Conservation (phyloP, 2,888 invertebrate species). For the Nomada fabriciana region DNA sequence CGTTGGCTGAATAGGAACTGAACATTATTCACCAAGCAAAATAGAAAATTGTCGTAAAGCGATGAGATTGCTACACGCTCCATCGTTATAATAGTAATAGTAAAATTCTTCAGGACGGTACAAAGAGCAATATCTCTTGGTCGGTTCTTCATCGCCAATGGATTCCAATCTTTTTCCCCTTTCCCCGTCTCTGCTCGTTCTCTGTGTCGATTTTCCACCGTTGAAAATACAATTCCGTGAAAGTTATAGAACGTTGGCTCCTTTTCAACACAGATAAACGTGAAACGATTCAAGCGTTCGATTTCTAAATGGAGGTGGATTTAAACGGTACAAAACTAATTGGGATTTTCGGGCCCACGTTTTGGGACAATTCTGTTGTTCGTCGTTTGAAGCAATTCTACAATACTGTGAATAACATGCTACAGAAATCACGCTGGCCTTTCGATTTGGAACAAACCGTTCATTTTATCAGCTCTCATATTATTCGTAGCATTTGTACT, state of each 20-base stretch:
- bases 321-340: conserved; percentile 14
- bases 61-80: conserved; percentile 32
- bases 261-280: conserved; percentile 13
- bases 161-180: conserved; percentile 16
- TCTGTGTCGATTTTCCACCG: neutral
- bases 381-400: neutral
- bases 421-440: neutral
- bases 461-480: neutral
- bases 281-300: neutral
- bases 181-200: neutral
- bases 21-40: conserved; percentile 57
- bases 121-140: conserved; percentile 40
- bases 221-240: conserved; percentile 19
- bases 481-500: neutral
- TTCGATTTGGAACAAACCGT: neutral
- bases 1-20: conserved; percentile 50
- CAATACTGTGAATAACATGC: neutral
- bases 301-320: conserved; percentile 8
- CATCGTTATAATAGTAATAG: conserved; percentile 56
- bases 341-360: neutral
- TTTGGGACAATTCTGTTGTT: neutral
- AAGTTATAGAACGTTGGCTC: conserved; percentile 7
- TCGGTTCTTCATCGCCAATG: conserved; percentile 23
- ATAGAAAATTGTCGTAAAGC: conserved; percentile 55
- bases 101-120: conserved; percentile 39